Percentiles rank a stretch among this genome's conserved stretches.
phyloP scores from a whole-genome alignment of 2,888 invertebrate species.

The Polyploca ridens region DNA sequence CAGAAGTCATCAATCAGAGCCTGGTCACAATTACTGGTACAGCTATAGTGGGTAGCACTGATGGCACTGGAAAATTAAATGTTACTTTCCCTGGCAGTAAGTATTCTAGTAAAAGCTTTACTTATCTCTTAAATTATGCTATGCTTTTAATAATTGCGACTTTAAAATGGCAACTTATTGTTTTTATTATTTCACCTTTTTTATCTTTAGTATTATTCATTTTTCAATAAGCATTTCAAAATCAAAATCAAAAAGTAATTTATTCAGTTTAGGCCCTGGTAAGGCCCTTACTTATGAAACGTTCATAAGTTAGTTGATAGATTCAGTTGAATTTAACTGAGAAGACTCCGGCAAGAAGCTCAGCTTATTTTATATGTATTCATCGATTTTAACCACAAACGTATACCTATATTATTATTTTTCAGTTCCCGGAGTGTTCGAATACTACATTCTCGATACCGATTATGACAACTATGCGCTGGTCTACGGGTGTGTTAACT shows the following conservation, averaged over 20 bases:
- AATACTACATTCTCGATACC: conserved; percentile 55
- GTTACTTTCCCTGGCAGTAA: conserved; percentile 83
- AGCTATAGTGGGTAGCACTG: conserved; percentile 75
- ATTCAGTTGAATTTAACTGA: too few species aligned
- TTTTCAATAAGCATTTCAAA: too few species aligned
- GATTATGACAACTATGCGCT: conserved; percentile 85
- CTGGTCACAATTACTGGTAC: conserved; percentile 51
- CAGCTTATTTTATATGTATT: too few species aligned
- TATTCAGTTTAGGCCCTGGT: too few species aligned
- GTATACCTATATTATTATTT: not conserved
- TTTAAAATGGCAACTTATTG: not conserved
- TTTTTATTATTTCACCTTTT: not conserved
- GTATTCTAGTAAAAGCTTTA: conserved; percentile 17
- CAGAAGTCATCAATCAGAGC: conserved; percentile 52
- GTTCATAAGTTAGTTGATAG: too few species aligned
- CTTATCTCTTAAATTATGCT: too few species aligned
- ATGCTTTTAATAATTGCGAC: not conserved
- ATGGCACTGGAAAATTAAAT: conserved; percentile 83
- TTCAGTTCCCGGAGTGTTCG: conserved; percentile 5
- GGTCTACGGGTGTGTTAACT: conserved; percentile 84
- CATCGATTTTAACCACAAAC: not conserved
- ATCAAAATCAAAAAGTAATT: too few species aligned
- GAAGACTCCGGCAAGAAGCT: too few species aligned
- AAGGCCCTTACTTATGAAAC: too few species aligned
- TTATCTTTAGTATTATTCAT: not conserved